Conservation (phyloP, 1,140 invertebrate species). For the Zaprionus ornatus region DNA sequence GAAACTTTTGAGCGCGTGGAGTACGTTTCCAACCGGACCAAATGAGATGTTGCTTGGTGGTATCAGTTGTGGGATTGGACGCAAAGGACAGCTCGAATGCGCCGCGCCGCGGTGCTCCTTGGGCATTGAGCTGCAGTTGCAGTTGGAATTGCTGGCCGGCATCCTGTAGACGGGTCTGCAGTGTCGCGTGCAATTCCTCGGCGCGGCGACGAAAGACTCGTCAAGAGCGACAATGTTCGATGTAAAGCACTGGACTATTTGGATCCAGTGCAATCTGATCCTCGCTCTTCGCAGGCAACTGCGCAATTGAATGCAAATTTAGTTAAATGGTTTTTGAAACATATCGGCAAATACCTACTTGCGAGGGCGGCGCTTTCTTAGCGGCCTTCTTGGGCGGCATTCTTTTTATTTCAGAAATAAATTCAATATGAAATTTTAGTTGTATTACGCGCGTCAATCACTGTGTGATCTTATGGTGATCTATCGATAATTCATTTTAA, state of each 20-base stretch:
- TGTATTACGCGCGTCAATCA: constrained; percentile 2
- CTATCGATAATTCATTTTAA: not conserved
- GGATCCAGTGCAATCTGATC: constrained; percentile 33
- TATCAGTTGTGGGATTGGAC: constrained; percentile 19
- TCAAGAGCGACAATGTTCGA: constrained; percentile 71
- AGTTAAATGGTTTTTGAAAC: not conserved
- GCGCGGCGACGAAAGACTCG: constrained; percentile 73
- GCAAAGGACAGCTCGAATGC: constrained; percentile 67
- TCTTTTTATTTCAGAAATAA: not conserved
- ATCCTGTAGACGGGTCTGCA: constrained; percentile 29
- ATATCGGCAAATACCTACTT: constrained; percentile 1
- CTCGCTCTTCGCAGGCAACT: not conserved
- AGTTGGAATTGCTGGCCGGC: constrained; percentile 41
- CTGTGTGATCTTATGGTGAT: not conserved
- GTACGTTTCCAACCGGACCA: constrained; percentile 76
- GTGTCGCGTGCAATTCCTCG: constrained; percentile 59
- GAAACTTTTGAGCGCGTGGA: constrained; percentile 75
- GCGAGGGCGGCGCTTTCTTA: constrained; percentile 7
- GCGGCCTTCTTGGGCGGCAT: constrained; percentile 40
- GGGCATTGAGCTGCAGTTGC: constrained; percentile 63
- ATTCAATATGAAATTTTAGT: not conserved
- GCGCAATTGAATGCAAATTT: not conserved
- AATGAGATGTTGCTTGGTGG: constrained; percentile 36
- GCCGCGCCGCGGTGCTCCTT: constrained; percentile 64
- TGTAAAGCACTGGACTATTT: constrained; percentile 48